Percentiles rank a stretch among this genome's conserved stretches.
These are phyloP conservation scores for Mechanitis messenoides DNA, from an alignment of 2,888 invertebrate genomes.

Conservation along the genomic window DNA sequence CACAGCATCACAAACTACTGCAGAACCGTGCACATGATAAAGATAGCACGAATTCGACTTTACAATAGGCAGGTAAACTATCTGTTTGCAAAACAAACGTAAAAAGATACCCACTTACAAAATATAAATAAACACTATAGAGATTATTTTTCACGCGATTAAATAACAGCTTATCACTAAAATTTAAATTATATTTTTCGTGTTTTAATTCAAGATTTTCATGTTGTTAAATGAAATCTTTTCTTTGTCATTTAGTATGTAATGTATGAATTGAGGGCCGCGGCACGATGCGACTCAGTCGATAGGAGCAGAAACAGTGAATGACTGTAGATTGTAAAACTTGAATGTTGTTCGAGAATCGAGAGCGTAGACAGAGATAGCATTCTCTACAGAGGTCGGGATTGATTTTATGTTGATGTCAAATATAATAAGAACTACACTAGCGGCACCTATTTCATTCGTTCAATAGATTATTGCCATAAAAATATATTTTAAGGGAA, in stretches of 20 bases:
- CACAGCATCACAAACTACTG: slow-evolving; percentile 25
- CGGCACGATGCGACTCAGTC: slow-evolving; percentile 34
- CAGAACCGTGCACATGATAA: slow-evolving; percentile 33
- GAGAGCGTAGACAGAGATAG: neutral
- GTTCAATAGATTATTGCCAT: neutral
- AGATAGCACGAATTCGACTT: slow-evolving; percentile 31
- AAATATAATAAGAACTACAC: neutral
- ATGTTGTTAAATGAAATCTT: slow-evolving; percentile 44
- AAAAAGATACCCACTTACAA: slow-evolving; percentile 53
- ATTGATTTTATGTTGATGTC: neutral
- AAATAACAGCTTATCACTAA: slow-evolving; percentile 15
- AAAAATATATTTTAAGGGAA: neutral
- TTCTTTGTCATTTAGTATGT: slow-evolving; percentile 36
- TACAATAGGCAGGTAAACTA: slow-evolving; percentile 45
- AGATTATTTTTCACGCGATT: neutral
- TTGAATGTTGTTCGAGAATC: slow-evolving; percentile 4
- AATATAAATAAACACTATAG: slow-evolving; percentile 59
- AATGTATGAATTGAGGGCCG: slow-evolving; percentile 12
- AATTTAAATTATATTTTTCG: slow-evolving; percentile 32
- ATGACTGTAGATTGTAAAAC: slow-evolving; percentile 15
- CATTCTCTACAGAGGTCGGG: too few species aligned
- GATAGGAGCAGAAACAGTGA: slow-evolving; percentile 33
- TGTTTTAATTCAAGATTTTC: slow-evolving; percentile 52
- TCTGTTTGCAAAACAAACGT: slow-evolving; percentile 69
- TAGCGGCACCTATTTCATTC: slow-evolving; percentile 1